Evolutionary conservation across 2,113 vertebrate genomes (phyloP).

Genomic region (Erythrolamprus reginae): DNA sequence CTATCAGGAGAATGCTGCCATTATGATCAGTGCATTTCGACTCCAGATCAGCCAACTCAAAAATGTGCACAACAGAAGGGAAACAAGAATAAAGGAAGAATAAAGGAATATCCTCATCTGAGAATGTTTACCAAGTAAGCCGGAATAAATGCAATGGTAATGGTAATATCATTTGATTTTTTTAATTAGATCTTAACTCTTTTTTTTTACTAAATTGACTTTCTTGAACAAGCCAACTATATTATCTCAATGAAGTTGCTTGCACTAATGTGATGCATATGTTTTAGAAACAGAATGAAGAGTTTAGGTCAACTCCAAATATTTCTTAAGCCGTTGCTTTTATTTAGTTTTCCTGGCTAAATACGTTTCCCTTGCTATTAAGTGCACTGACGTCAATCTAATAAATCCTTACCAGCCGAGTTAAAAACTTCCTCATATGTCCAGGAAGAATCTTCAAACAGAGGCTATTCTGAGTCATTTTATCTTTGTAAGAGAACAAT

Average conservation of each 20-base stretch:
- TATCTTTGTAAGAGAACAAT: slow-evolving; percentile 1
- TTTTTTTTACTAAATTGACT: no score
- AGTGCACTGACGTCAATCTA: background rate
- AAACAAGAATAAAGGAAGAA: slow-evolving; percentile 54
- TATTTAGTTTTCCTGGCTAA: background rate
- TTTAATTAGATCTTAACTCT: no score
- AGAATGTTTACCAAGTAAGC: slow-evolving; percentile 49
- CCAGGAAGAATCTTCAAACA: fast-evolving
- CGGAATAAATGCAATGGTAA: slow-evolving; percentile 5
- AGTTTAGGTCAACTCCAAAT: background rate
- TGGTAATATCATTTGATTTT: no score
- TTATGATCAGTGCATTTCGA: no score
- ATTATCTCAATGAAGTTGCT: no score
- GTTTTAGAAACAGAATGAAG: background rate
- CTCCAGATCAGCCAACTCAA: background rate
- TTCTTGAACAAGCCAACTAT: no score
- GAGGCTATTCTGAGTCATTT: background rate
- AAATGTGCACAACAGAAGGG: slow-evolving; percentile 49
- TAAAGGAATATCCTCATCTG: slow-evolving; percentile 14
- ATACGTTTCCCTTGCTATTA: slow-evolving; percentile 1
- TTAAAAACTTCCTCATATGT: slow-evolving; percentile 40
- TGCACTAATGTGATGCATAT: background rate
- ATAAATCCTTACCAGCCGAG: slow-evolving; percentile 56
- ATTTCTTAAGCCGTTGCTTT: background rate
- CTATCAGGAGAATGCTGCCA: background rate